These are phyloP conservation scores for Acleris literana DNA, from an alignment of 2,888 invertebrate species.

Conservation along the genomic window DNA sequence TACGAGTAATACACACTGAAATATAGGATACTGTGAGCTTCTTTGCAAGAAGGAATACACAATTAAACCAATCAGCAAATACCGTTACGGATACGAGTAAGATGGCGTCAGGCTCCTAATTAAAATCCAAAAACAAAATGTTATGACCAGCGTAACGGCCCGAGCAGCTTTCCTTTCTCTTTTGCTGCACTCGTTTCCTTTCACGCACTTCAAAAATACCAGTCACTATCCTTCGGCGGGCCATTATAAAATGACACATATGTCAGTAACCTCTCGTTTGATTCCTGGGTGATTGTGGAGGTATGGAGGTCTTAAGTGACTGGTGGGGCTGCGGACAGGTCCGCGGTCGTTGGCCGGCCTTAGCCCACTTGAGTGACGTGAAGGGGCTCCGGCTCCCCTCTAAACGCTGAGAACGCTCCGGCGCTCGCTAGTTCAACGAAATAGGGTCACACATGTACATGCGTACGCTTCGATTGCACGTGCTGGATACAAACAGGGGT, in stretches of 20 bases:
- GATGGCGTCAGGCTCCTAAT: constrained; percentile 25
- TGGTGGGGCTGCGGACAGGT: constrained; percentile 50
- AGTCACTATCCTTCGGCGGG: constrained; percentile 45
- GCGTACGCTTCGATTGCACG: constrained; percentile 15
- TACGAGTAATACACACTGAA: not conserved
- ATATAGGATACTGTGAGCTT: not conserved
- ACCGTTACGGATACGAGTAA: not conserved
- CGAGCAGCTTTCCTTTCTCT: constrained; percentile 63
- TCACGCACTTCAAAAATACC: constrained; percentile 56
- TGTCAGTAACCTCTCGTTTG: constrained; percentile 36
- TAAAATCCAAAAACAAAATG: constrained; percentile 23
- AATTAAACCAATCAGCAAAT: not conserved
- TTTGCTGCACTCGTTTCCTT: constrained; percentile 64
- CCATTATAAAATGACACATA: constrained; percentile 50
- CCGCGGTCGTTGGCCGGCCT: constrained; percentile 77
- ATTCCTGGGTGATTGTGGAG: constrained; percentile 39
- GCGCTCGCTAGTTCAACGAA: constrained; percentile 55
- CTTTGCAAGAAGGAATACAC: not conserved
- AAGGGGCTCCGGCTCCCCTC: constrained; percentile 68
- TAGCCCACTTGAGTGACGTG: constrained; percentile 78
- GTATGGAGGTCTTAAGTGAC: constrained; percentile 50
- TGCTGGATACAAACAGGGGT: constrained; percentile 5
- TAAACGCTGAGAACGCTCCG: constrained; percentile 59
- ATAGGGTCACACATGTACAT: constrained; percentile 54
- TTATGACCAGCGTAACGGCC: constrained; percentile 16